Percentiles rank a stretch among this genome's conserved stretches.
phyloP scores from a whole-genome alignment of 2,113 vertebrate species.

The Sebastes fasciatus region DNA sequence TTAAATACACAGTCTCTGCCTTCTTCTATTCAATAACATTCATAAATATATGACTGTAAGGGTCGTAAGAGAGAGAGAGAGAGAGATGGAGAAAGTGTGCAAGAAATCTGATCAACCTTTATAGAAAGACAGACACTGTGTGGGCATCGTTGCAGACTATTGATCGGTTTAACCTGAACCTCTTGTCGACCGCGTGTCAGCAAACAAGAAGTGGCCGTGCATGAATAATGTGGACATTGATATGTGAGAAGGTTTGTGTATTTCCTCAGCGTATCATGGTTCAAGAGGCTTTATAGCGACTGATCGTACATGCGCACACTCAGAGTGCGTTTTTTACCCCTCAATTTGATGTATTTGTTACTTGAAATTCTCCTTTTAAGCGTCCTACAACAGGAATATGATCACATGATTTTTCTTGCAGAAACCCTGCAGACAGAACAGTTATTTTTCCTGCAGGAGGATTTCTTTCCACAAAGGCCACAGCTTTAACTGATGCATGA shows the following conservation, averaged over 20 bases:
- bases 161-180: slow-evolving; percentile 23
- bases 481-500: neutral
- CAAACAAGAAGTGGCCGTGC: neutral
- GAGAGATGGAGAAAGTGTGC: neutral
- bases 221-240: slow-evolving; percentile 5
- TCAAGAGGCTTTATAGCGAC: neutral
- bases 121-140: neutral
- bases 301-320: neutral
- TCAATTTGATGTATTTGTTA: neutral
- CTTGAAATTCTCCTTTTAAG: neutral
- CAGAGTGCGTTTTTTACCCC: neutral
- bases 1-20: neutral
- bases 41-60: neutral
- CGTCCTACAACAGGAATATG: neutral
- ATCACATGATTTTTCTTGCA: neutral
- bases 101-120: slow-evolving; percentile 26
- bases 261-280: neutral
- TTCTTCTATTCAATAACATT: neutral
- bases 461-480: neutral
- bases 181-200: neutral
- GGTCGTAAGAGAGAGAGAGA: neutral
- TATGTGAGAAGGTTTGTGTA: neutral
- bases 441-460: neutral
- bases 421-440: slow-evolving; percentile 3
- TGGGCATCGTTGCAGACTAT: slow-evolving; percentile 6